Conservation (phyloP, 2,888 invertebrate genomes). For the Calameuta idolon region DNA sequence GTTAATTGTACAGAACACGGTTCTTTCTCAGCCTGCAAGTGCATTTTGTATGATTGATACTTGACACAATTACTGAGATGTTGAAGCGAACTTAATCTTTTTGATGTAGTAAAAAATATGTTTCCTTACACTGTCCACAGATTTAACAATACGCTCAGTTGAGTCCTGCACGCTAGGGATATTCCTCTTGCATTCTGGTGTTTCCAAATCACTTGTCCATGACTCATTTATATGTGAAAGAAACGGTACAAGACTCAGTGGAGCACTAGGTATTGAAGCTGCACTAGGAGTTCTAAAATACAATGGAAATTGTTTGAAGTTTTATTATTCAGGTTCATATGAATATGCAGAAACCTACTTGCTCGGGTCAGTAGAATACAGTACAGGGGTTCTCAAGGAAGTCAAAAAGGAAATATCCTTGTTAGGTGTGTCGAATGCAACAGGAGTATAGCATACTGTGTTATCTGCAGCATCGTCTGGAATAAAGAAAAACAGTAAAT, state of each 20-base stretch:
- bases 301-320: not conserved
- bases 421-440: not conserved
- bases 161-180: too few relatives aligned
- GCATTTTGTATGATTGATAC: too few relatives aligned
- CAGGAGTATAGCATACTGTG: too few relatives aligned
- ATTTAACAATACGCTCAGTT: too few relatives aligned
- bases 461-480: too few relatives aligned
- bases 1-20: slow-evolving; percentile 3
- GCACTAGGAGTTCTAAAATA: slow-evolving; percentile 37
- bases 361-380: slow-evolving; percentile 20
- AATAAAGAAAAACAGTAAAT: too few relatives aligned
- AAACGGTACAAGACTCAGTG: slow-evolving; percentile 46
- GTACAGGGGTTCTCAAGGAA: slow-evolving; percentile 31
- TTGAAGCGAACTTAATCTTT: too few relatives aligned
- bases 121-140: too few relatives aligned
- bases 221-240: slow-evolving; percentile 44
- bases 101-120: too few relatives aligned
- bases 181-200: slow-evolving; percentile 39
- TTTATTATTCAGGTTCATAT: not conserved
- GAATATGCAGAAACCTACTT: slow-evolving; percentile 23
- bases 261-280: slow-evolving; percentile 46
- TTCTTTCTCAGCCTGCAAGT: slow-evolving; percentile 13
- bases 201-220: slow-evolving; percentile 57
- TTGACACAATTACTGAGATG: too few relatives aligned
- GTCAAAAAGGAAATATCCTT: slow-evolving; percentile 13